Conservation (phyloP, 2,888 invertebrate genomes). For the Nasonia oneida region DNA sequence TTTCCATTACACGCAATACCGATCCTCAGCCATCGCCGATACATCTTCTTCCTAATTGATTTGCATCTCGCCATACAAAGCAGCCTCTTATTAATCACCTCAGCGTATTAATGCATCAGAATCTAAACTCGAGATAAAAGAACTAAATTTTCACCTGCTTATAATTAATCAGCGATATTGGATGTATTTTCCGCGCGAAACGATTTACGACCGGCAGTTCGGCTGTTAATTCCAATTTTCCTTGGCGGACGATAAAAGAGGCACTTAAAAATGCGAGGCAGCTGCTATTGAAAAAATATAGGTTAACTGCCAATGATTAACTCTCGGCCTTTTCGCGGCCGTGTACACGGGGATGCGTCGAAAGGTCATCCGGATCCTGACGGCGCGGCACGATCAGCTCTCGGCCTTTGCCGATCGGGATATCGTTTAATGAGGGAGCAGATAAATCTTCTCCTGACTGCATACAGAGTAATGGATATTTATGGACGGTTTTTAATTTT, state of each 20-base stretch:
- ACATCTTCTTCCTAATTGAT: neutral
- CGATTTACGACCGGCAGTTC: conserved; percentile 28
- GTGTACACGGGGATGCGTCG: neutral
- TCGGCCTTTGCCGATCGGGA: neutral
- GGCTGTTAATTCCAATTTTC: conserved; percentile 48
- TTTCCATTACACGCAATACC: neutral
- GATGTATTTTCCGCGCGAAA: neutral
- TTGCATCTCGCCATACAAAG: neutral
- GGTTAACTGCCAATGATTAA: conserved; percentile 47
- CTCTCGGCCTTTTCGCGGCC: neutral
- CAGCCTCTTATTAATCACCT: neutral
- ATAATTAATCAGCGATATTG: conserved; percentile 38
- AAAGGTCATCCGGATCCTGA: neutral
- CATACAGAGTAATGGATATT: neutral
- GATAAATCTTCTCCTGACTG: neutral
- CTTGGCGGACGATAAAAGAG: conserved; percentile 52
- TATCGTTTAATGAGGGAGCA: neutral
- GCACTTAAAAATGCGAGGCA: conserved; percentile 28
- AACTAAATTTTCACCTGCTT: conserved; percentile 31
- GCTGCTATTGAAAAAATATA: conserved; percentile 27
- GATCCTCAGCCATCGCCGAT: neutral
- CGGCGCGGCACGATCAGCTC: neutral
- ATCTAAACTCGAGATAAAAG: neutral
- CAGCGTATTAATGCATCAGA: neutral
- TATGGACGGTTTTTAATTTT: neutral